phyloP scores from a whole-genome alignment of 1,140 invertebrate species.

The Cydia amplana region DNA sequence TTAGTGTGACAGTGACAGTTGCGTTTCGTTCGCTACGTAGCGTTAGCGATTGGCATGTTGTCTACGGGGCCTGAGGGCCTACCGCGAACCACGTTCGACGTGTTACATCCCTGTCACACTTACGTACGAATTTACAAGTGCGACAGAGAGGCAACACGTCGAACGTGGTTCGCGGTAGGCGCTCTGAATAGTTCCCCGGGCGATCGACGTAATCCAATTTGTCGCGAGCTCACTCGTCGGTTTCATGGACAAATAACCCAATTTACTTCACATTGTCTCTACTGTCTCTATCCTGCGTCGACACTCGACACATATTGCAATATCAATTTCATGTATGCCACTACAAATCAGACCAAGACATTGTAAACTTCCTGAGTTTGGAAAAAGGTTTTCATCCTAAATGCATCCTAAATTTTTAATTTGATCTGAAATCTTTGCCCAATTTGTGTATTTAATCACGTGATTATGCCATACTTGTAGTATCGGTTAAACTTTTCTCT shows the following conservation, averaged over 20 bases:
- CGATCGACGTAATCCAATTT: constrained; percentile 2
- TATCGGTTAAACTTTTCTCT: background rate
- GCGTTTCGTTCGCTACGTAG: too few species aligned
- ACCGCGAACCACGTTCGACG: too few species aligned
- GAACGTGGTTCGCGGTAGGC: too few species aligned
- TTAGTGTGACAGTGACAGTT: too few species aligned
- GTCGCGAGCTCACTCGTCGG: background rate
- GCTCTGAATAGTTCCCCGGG: background rate
- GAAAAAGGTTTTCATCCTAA: too few species aligned
- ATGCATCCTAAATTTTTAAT: too few species aligned
- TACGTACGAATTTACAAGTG: too few species aligned
- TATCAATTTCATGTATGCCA: background rate
- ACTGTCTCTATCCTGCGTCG: background rate
- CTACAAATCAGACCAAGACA: background rate
- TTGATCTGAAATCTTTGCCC: background rate
- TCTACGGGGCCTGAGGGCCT: too few species aligned
- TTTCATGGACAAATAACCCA: background rate
- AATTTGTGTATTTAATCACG: background rate
- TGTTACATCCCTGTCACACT: too few species aligned
- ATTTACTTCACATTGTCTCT: background rate
- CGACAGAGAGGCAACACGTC: too few species aligned
- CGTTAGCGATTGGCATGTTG: too few species aligned
- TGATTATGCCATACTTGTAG: background rate
- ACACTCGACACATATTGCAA: background rate
- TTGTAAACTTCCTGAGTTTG: too few species aligned